These are phyloP conservation scores for Resseliella maxima DNA, from an alignment of 2,888 invertebrate species.

Conservation along the genomic window DNA sequence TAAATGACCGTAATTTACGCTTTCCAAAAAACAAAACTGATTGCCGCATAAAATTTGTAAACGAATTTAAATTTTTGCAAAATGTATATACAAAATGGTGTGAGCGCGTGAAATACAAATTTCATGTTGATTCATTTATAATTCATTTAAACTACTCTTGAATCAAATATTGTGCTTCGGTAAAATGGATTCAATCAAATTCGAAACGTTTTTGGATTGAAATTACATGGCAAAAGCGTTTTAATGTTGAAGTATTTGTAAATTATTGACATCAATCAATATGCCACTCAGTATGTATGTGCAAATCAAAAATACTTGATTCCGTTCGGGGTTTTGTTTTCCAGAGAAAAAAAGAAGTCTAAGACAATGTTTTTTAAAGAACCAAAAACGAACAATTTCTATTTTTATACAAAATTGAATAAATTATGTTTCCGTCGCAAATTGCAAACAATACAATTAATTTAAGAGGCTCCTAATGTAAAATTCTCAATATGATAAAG, in stretches of 20 bases:
- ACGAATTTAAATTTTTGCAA: neutral
- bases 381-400: no score
- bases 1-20: neutral
- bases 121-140: constrained; percentile 21
- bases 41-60: neutral
- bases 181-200: neutral
- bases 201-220: neutral
- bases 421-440: no score
- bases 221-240: neutral
- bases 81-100: no score
- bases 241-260: neutral
- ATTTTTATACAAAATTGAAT: no score
- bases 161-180: neutral
- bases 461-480: no score
- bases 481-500: no score
- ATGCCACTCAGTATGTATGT: neutral
- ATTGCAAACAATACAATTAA: no score
- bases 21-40: neutral
- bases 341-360: no score
- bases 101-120: neutral
- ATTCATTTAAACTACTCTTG: neutral
- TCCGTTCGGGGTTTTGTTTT: neutral
- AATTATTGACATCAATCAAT: constrained; percentile 33
- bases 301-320: neutral
- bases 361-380: no score